A percentile compares a stretch with the other conserved stretches of the same genome.
phyloP scores from a whole-genome alignment of 1,140 invertebrate genomes.

The Zaprionus inermis region DNA sequence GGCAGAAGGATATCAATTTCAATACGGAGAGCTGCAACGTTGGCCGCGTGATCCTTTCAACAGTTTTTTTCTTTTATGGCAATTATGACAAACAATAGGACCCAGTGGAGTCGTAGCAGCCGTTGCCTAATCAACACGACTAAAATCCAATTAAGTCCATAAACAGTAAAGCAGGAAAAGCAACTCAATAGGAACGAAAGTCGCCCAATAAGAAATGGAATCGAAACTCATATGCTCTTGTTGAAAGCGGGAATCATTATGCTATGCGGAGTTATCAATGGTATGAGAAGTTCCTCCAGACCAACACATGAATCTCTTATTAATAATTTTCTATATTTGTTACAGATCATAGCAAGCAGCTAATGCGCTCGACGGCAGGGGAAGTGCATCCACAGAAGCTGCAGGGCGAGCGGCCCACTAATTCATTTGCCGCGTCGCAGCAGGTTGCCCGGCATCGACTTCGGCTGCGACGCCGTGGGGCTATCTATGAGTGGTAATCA shows the following conservation, averaged over 20 bases:
- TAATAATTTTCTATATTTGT: neutral
- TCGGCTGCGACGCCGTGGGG: constrained; percentile 8
- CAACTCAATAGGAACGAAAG: constrained; percentile 15
- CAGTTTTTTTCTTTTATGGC: constrained; percentile 39
- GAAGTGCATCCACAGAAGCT: constrained; percentile 29
- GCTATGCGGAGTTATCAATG: too few relatives aligned
- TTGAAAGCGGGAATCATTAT: neutral
- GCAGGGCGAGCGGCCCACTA: constrained; percentile 50
- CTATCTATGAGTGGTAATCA: constrained; percentile 78
- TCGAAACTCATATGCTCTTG: neutral
- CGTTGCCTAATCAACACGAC: constrained; percentile 54
- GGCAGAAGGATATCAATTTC: constrained; percentile 55
- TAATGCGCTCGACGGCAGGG: constrained; percentile 6
- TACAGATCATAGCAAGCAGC: neutral
- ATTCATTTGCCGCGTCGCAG: constrained; percentile 74
- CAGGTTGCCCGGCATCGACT: constrained; percentile 57
- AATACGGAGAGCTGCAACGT: constrained; percentile 41
- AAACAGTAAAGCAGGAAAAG: constrained; percentile 17
- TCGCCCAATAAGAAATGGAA: neutral
- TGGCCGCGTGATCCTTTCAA: constrained; percentile 14
- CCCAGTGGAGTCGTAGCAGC: constrained; percentile 38
- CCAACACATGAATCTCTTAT: neutral
- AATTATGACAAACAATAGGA: constrained; percentile 74
- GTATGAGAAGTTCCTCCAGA: too few relatives aligned
- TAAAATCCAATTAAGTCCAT: constrained; percentile 70